These are phyloP conservation scores for Ormyrus pomaceus DNA, from an alignment of 2,888 invertebrate species.

Conservation along the genomic window DNA sequence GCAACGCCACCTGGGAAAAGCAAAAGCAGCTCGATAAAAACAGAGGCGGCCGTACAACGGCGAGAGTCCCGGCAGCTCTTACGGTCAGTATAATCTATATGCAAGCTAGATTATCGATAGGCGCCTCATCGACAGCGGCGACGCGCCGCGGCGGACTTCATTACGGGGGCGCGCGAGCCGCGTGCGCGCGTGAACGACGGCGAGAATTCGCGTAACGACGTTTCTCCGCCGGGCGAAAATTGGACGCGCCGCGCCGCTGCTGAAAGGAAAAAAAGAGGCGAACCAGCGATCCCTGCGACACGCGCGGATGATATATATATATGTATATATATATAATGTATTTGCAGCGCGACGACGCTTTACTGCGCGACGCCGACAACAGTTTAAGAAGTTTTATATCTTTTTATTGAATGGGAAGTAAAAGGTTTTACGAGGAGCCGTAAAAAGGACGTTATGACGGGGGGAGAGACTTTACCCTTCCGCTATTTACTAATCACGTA, in stretches of 20 bases:
- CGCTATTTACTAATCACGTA: slow-evolving; percentile 38
- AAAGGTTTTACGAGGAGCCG: slow-evolving; percentile 21
- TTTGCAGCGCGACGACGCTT: neutral
- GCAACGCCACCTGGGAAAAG: neutral
- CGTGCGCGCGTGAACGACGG: neutral
- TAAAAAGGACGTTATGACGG: slow-evolving; percentile 17
- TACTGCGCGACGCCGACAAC: slow-evolving; percentile 19
- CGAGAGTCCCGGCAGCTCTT: too few relatives aligned
- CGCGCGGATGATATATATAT: neutral
- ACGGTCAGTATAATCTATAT: slow-evolving; percentile 3
- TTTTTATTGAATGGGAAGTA: slow-evolving; percentile 46
- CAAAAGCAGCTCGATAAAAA: neutral
- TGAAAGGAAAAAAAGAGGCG: neutral
- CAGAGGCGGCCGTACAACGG: neutral
- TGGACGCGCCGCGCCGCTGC: neutral
- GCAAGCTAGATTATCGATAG: slow-evolving; percentile 46
- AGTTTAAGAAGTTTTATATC: slow-evolving; percentile 41
- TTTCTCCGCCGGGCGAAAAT: neutral
- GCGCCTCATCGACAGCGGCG: neutral
- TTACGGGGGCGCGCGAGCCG: neutral
- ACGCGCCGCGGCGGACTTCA: neutral
- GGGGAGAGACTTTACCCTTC: neutral
- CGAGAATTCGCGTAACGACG: neutral
- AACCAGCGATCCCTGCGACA: neutral
- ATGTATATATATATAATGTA: neutral